Evolutionary conservation across 2,888 invertebrate genomes (phyloP), one percentile per base, ranked within the genome.

Genomic region (Drosophila sordidula): DNA sequence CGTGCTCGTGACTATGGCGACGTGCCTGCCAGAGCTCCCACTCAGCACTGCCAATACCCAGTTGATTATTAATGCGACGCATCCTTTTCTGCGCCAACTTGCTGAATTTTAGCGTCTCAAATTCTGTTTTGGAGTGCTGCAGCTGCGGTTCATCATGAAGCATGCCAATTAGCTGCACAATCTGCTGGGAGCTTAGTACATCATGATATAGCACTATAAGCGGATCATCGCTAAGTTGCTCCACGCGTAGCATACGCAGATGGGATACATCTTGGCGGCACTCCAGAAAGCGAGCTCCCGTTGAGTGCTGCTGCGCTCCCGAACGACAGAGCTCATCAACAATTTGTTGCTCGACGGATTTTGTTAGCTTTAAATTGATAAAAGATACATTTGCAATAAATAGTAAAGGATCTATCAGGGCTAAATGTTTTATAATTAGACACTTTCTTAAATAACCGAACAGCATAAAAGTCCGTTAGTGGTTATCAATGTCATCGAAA

Each of bases 311-410:
- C 2, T 78, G 64, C 6, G 70, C 65, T 8, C 75, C 69, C 9
- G 72, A 70, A 3, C 89, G 91, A 25, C 91, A 90, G 16, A 91
- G 78, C 61, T 90, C 88, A 47, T 81, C 80, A 29, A 82, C 73
- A 58, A 88, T 69, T 54, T 59, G 57, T 46, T 87, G 83, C 54
- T 88, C 89, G 6, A 67, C 62, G 2, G 87, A 71, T 69, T 89
- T 88, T 1, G 16, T 6, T 0, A 8, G 26, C 63, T 70, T 41
- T n/a, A 66, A 66, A 44, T 26, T n/a, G 38, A 64, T 59, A 26
- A 26, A 42, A 44, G 32, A 46, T 22, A 1, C 4, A 16, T 18
- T 0, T 29, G 1, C 14, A 22, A 12, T 22, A 42, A 2, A 12
- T 25, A 6, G 6, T 38, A 6, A 39, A 29, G 9, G 3, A 26